These are phyloP conservation scores for Cephalotes varians DNA, from an alignment of 2,888 invertebrate species.

Conservation along the genomic window DNA sequence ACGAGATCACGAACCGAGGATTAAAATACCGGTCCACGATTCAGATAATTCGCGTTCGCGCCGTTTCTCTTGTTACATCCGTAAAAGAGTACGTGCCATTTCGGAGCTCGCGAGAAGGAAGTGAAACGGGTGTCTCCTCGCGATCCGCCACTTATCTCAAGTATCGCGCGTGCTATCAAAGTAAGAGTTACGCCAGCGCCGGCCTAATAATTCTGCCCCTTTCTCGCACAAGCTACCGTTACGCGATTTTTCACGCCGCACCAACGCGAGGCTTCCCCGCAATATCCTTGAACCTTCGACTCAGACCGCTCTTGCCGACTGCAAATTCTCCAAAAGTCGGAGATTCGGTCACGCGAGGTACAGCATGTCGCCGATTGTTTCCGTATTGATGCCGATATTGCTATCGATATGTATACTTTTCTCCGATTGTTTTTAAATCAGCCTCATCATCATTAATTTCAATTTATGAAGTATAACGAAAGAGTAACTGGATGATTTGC, in stretches of 20 bases:
- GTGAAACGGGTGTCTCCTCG: not conserved
- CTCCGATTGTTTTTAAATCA: not conserved
- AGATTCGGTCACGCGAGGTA: slow-evolving; percentile 74
- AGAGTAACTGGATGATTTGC: not conserved
- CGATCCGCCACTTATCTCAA: slow-evolving; percentile 3
- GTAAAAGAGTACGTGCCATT: not conserved
- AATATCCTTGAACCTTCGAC: slow-evolving; percentile 78
- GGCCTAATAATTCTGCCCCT: not conserved
- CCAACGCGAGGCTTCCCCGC: slow-evolving; percentile 62
- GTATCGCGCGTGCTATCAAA: not conserved
- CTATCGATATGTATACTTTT: not conserved
- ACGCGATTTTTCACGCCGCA: slow-evolving; percentile 9
- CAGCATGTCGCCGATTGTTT: slow-evolving; percentile 43
- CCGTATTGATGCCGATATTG: not conserved
- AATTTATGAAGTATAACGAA: not conserved
- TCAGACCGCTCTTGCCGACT: slow-evolving; percentile 28
- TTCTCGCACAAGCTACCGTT: not conserved
- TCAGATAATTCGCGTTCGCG: slow-evolving; percentile 11
- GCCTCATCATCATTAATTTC: not conserved
- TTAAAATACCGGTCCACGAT: not conserved
- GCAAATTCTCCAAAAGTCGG: slow-evolving; percentile 55
- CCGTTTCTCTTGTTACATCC: slow-evolving; percentile 23
- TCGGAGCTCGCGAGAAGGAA: not conserved
- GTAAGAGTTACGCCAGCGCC: not conserved
- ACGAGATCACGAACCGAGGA: not conserved